Percentiles rank a stretch among this genome's conserved stretches.
Conservation (phyloP, 2,888 invertebrate genomes). For the Melinopterus prodromus region DNA sequence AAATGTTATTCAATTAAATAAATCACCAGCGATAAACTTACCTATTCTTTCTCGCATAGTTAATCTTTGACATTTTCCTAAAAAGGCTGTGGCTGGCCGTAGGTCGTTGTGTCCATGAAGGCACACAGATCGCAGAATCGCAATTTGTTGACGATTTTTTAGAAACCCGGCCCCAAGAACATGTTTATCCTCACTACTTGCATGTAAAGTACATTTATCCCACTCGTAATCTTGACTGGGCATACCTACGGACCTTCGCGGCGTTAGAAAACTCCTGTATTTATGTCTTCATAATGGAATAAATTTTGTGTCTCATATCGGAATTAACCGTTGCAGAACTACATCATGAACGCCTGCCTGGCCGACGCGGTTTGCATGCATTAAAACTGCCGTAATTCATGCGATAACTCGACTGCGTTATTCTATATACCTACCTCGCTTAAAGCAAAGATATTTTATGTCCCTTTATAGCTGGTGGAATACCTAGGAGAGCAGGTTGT, state of each 20-base stretch:
- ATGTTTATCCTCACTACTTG: background rate
- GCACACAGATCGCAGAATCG: background rate
- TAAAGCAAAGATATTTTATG: no score
- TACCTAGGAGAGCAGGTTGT: no score
- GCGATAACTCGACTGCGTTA: background rate
- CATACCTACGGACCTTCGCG: background rate
- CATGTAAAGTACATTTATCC: background rate
- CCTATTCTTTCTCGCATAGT: background rate
- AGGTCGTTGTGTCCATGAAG: background rate
- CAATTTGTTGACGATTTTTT: background rate
- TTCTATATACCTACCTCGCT: background rate
- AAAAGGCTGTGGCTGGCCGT: background rate
- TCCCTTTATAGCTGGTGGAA: no score
- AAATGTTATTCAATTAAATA: background rate
- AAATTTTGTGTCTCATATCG: background rate
- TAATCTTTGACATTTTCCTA: background rate
- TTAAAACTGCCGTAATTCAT: background rate
- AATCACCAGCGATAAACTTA: background rate
- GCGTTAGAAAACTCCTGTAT: background rate
- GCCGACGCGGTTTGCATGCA: background rate
- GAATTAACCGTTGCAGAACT: background rate
- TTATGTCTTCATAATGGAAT: slow-evolving; percentile 4
- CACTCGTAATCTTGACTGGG: background rate
- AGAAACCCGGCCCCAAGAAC: background rate
- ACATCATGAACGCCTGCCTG: background rate